Evolutionary conservation across 2,113 vertebrate species (phyloP).

Genomic region (Leiothrix lutea): DNA sequence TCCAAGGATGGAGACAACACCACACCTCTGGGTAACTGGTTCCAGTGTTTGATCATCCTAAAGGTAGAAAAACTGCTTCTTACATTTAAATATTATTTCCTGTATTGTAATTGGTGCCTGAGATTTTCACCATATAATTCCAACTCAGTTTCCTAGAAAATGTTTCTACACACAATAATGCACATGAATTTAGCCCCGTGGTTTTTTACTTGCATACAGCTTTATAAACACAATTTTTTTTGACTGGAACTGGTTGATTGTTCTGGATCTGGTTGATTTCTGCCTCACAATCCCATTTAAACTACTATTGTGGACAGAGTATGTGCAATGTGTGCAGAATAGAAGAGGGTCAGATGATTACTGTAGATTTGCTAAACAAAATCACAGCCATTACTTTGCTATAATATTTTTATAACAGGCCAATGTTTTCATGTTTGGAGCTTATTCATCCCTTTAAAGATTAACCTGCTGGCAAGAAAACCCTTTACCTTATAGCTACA

Average conservation of each 20-base stretch:
- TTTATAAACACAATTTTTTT: neutral
- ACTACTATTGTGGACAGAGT: neutral
- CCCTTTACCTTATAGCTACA: neutral
- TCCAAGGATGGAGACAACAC: neutral
- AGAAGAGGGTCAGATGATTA: neutral
- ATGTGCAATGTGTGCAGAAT: neutral
- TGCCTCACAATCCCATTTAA: neutral
- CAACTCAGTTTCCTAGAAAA: neutral
- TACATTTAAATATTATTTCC: neutral
- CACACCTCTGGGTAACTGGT: neutral
- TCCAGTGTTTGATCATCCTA: neutral
- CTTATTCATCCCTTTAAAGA: neutral
- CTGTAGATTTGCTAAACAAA: neutral
- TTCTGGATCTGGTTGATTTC: neutral
- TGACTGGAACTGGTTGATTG: neutral
- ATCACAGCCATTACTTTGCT: neutral
- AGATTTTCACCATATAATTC: neutral
- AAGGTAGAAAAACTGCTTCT: neutral
- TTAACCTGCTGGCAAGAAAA: neutral
- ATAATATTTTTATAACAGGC: neutral
- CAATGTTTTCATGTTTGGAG: neutral
- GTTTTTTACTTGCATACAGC: neutral
- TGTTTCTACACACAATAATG: neutral
- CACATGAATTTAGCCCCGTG: neutral
- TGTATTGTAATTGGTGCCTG: neutral